Conservation (phyloP, 2,113 vertebrate species). For the Sula dactylatra region DNA sequence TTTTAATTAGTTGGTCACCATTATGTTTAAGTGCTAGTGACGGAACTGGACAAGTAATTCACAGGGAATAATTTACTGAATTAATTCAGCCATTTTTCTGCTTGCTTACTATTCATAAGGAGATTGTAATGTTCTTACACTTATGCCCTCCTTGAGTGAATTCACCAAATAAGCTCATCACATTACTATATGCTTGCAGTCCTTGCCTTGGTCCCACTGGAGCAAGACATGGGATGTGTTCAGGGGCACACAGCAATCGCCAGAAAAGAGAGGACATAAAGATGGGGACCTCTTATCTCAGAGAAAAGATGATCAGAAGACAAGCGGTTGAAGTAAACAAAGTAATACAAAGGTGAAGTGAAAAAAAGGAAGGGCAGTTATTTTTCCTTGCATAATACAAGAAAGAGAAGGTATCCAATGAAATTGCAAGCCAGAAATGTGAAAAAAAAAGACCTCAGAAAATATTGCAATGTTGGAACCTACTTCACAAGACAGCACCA, state of each 20-base stretch:
- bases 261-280: neutral
- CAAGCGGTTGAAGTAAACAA: neutral
- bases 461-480: neutral
- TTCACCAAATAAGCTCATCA: neutral
- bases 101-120: neutral
- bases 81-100: constrained; percentile 5
- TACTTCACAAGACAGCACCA: neutral
- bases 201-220: neutral
- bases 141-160: neutral
- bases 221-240: neutral
- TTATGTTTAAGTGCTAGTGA: neutral
- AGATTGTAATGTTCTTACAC: neutral
- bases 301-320: neutral
- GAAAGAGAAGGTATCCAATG: neutral
- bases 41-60: neutral
- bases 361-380: neutral
- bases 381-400: neutral
- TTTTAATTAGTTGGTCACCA: neutral
- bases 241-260: neutral
- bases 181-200: neutral
- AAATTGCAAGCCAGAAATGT: neutral
- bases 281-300: neutral
- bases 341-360: neutral
- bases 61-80: neutral
- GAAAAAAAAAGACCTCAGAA: neutral